Conservation (phyloP, 1,140 invertebrate species). For the Centruroides sculpturatus region DNA sequence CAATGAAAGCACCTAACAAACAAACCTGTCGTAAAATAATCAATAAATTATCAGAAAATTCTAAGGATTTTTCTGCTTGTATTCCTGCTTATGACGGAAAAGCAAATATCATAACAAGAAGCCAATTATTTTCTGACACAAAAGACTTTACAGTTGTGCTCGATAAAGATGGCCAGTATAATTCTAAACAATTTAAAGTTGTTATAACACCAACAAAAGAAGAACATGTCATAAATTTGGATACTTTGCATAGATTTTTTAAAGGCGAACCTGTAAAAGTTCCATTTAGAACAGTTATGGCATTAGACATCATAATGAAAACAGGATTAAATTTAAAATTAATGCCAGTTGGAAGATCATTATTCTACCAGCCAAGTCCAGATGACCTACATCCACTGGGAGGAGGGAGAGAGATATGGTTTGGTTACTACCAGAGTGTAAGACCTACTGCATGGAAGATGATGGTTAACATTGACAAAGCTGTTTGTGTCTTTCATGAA, state of each 20-base stretch:
- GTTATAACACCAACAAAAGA: constrained; percentile 4
- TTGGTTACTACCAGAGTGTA: constrained; percentile 4
- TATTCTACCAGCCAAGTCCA: neutral
- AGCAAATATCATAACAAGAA: constrained; percentile 2
- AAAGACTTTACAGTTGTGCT: neutral
- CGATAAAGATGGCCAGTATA: neutral
- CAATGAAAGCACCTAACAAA: no score
- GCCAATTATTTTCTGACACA: neutral
- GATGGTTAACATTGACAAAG: constrained; percentile 6
- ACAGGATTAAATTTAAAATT: neutral
- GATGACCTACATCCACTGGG: neutral
- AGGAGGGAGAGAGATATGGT: neutral
- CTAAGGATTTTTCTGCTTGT: no score
- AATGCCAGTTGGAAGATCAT: neutral
- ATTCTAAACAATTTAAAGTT: constrained; percentile 2
- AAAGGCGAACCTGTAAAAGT: neutral
- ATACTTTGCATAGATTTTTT: constrained; percentile 8
- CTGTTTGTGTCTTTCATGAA: neutral
- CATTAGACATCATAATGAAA: neutral
- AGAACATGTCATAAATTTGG: constrained; percentile 5
- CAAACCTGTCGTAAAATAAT: no score
- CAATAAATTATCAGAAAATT: no score
- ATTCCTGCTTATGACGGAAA: constrained; percentile 8
- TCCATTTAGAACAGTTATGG: neutral
- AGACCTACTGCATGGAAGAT: neutral